Base-by-base conservation (phyloP, 2,888 invertebrate genomes). In the Melieria picta region DNA sequence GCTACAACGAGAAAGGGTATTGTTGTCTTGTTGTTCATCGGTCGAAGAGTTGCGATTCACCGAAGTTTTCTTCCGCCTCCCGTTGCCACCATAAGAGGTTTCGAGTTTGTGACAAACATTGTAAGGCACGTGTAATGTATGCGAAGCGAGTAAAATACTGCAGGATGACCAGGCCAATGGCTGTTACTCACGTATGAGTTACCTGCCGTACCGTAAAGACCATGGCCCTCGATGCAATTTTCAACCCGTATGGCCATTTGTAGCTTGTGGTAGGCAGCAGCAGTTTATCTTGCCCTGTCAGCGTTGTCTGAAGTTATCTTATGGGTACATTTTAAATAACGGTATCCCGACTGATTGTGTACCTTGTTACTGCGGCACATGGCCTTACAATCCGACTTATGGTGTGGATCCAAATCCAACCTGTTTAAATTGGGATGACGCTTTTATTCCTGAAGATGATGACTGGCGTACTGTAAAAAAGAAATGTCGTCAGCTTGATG, bases 1-100 rank as follows among this genome's bases (percentile, higher is more conserved):
- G 86, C 4, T 84, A 82, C 70, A 82, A 74, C 11, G 81, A 85
- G 56, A 75, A 77, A 5, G 86, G 86, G 10, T 77, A 84, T 11
- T 86, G n/a, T n/a, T n/a, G n/a, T n/a, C n/a, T n/a, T n/a, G n/a
- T n/a, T n/a, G n/a, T n/a, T n/a, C n/a, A n/a, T n/a, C n/a, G n/a
- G n/a, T n/a, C n/a, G n/a, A n/a, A n/a, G n/a, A n/a, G n/a, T n/a
- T n/a, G n/a, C n/a, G n/a, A n/a, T n/a, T n/a, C n/a, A n/a, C n/a
- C n/a, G n/a, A n/a, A n/a, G n/a, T n/a, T n/a, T n/a, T n/a, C n/a
- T n/a, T n/a, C n/a, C n/a, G n/a, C n/a, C n/a, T n/a, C n/a, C n/a
- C n/a, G n/a, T n/a, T n/a, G n/a, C n/a, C n/a, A n/a, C n/a, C n/a
- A n/a, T n/a, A n/a, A n/a, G n/a, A n/a, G n/a, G n/a, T n/a, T n/a